Evolutionary conservation across 92 coral and sea anemone species (phyloP).

Genomic region (Zoanthus gigantus): DNA sequence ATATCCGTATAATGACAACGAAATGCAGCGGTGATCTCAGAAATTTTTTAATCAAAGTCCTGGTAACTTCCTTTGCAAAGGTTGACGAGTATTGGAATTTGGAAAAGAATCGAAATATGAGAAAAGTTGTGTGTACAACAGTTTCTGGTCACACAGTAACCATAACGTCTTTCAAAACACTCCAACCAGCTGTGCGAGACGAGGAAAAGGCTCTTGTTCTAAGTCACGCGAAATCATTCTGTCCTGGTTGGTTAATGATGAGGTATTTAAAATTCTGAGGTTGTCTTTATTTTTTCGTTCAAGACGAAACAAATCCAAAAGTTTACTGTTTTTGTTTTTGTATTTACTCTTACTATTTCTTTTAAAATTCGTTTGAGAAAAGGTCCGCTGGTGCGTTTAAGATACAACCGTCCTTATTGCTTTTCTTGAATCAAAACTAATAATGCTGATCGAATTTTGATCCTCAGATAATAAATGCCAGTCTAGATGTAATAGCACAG

Average conservation of each 20-base stretch:
- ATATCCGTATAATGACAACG: not conserved
- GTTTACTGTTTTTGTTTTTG: too few relatives aligned
- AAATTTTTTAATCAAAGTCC: not conserved
- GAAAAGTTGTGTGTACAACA: not conserved
- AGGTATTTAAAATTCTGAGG: not conserved
- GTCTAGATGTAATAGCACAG: not conserved
- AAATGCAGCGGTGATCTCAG: not conserved
- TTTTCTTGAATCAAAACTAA: not conserved
- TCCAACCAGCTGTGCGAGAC: not conserved
- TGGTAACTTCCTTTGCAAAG: not conserved
- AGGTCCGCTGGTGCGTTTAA: too few relatives aligned
- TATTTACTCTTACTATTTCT: too few relatives aligned
- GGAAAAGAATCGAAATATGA: not conserved
- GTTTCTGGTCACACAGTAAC: not conserved
- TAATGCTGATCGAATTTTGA: not conserved
- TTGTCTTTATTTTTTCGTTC: not conserved
- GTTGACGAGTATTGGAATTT: not conserved
- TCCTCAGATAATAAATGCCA: conserved; percentile 4
- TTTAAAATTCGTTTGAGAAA: too few relatives aligned
- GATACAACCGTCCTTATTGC: too few relatives aligned
- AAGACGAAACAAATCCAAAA: not conserved
- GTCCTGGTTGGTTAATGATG: not conserved
- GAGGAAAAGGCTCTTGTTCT: not conserved
- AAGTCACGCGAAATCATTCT: not conserved
- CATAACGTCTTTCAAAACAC: not conserved